Evolutionary conservation across 1,140 invertebrate species (phyloP), one percentile per base, ranked within the genome.

Genomic region (Drosophila kanapiae): DNA sequence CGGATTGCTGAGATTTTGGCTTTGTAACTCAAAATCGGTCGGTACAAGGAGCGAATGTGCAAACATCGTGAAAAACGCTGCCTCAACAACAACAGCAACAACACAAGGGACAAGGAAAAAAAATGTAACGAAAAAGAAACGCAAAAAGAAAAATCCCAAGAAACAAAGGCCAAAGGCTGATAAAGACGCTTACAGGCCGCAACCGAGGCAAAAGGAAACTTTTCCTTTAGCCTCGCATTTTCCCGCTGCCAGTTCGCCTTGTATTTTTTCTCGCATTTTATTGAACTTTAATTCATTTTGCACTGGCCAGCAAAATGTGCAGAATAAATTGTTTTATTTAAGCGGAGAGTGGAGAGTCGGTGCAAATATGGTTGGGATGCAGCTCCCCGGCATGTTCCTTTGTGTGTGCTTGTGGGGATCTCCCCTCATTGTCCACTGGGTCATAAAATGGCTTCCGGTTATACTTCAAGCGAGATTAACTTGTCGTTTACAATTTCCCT

Each of bases 401-500:
- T 65, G 33, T 54, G 51, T 14, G 11, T 53, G 42, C 27, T 27
- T 11, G 42, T n/a, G 31, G 38, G 38, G 31, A 45, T 37, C 54
- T 37, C 63, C 54, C 48, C 53, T 56, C 68, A 75, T 81, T 91
- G 83, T 88, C 84, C 88, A 84, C 78, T 90, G 78, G 85, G 76
- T 92, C 80, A 91, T 92, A 91, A 91, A 91, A 91, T 91, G 80
- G 83, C 91, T 91, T 92, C 86, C 78, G 91, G 91, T 82, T 91
- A 86, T 88, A 88, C 91, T 92, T 92, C 74, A 92, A 91, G 91
- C 82, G 62, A 90, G 91, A 92, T 92, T 92, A 92, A 92, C 91
- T 90, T 92, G 87, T 91, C 91, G 91, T 92, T 92, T 90, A 81
- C 91, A 91, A 92, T 92, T 92, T 92, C 87, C 82, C 84, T 91